Evolutionary conservation across 35 echinoderm and acorn worm species (phyloP).

Genomic region (Amphiura filiformis): DNA sequence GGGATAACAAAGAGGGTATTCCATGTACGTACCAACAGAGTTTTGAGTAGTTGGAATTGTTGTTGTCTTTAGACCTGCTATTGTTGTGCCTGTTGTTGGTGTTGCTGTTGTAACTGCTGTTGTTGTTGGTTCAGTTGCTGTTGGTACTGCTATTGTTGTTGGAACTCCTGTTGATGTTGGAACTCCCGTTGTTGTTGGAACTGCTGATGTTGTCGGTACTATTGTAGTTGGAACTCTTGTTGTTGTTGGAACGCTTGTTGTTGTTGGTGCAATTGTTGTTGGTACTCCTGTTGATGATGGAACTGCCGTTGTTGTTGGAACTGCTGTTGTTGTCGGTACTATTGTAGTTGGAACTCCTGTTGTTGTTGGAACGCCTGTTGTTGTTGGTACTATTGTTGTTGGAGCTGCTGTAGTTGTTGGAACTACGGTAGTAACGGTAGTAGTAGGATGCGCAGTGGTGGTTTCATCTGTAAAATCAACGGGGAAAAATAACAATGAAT

Average conservation of each 20-base stretch:
- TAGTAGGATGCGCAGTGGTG: too few species aligned
- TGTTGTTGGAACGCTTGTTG: not conserved
- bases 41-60: too few species aligned
- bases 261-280: not conserved
- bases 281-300: not conserved
- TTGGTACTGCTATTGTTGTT: not conserved
- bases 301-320: not conserved
- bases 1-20: too few species aligned
- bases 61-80: not conserved
- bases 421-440: slow-evolving; percentile 3
- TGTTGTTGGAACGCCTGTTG: not conserved
- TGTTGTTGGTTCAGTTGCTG: not conserved
- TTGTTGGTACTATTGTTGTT: too few species aligned
- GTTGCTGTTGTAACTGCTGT: slow-evolving; percentile 12
- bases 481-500: too few species aligned
- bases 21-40: too few species aligned
- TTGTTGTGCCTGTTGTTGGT: slow-evolving; percentile 1
- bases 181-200: not conserved
- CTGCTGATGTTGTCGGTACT: not conserved
- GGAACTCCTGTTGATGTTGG: not conserved
- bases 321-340: slow-evolving; percentile 1
- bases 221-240: not conserved
- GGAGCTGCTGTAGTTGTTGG: not conserved
- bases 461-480: too few species aligned
- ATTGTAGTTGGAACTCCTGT: not conserved